A percentile compares a stretch with the other conserved stretches of the same genome.
Evolutionary conservation across 2,113 vertebrate species (phyloP).

Genomic region (Muscicapa adusta): DNA sequence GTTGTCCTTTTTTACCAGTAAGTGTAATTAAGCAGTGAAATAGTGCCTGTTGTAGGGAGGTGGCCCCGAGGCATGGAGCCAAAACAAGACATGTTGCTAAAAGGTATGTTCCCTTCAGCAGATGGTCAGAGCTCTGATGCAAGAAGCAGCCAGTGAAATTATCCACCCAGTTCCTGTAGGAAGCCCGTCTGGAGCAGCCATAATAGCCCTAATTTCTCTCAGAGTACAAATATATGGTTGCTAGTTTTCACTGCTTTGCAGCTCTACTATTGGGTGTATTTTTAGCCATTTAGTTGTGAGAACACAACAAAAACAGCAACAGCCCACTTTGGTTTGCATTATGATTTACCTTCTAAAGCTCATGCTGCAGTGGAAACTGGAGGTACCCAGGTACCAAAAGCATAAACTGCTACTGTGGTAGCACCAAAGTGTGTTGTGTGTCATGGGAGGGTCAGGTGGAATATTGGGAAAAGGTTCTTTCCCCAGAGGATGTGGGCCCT

Average conservation of each 20-base stretch:
- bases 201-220: constrained; percentile 10
- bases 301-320: neutral
- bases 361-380: neutral
- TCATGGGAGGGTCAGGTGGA: neutral
- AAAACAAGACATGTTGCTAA: neutral
- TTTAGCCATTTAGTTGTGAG: neutral
- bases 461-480: neutral
- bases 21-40: constrained; percentile 11
- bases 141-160: constrained; percentile 34
- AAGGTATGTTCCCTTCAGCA: constrained; percentile 34
- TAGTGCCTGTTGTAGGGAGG: neutral
- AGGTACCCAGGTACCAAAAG: neutral
- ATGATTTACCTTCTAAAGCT: neutral
- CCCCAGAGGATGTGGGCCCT: neutral
- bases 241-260: neutral
- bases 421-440: neutral
- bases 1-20: neutral
- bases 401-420: neutral
- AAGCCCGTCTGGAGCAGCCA: neutral
- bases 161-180: neutral
- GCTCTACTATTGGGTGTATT: neutral
- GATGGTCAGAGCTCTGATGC: constrained; percentile 33
- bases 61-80: neutral
- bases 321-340: neutral
- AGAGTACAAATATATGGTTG: neutral